These are phyloP conservation scores for Hippopotamyrus pictus DNA, from an alignment of 2,797 vertebrate genomes.

Conservation along the genomic window DNA sequence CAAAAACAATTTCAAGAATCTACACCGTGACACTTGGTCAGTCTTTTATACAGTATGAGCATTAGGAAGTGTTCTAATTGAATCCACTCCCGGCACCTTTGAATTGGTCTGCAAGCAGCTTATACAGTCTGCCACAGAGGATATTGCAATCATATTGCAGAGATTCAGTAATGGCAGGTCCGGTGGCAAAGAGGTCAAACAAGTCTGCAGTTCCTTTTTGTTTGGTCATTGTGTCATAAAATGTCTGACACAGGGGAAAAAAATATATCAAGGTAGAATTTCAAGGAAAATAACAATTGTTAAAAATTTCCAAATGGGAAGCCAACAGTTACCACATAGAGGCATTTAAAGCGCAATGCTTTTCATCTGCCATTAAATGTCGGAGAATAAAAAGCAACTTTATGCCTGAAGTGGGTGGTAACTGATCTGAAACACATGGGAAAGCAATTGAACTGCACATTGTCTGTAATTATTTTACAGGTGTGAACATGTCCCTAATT, in stretches of 20 bases:
- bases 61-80: background rate
- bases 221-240: background rate
- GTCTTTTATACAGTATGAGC: background rate
- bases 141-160: background rate
- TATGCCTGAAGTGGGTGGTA: background rate
- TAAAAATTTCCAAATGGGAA: background rate
- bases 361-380: background rate
- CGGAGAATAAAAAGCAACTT: background rate
- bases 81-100: background rate
- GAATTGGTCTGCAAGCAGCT: background rate
- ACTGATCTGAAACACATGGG: conserved; percentile 8
- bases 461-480: background rate
- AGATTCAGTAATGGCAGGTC: background rate
- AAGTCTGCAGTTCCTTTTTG: background rate
- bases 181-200: background rate
- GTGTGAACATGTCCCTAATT: conserved; percentile 1
- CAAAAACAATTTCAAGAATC: background rate
- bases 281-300: conserved; percentile 4
- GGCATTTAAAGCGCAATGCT: background rate
- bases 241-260: background rate
- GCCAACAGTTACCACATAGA: conserved; percentile 5
- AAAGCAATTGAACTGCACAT: background rate
- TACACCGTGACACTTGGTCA: background rate
- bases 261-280: background rate
- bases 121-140: background rate